Percentiles rank a stretch among this genome's conserved stretches.
These are phyloP conservation scores for Adoxophyes honmai DNA, from an alignment of 1,140 invertebrate species.

Conservation along the genomic window DNA sequence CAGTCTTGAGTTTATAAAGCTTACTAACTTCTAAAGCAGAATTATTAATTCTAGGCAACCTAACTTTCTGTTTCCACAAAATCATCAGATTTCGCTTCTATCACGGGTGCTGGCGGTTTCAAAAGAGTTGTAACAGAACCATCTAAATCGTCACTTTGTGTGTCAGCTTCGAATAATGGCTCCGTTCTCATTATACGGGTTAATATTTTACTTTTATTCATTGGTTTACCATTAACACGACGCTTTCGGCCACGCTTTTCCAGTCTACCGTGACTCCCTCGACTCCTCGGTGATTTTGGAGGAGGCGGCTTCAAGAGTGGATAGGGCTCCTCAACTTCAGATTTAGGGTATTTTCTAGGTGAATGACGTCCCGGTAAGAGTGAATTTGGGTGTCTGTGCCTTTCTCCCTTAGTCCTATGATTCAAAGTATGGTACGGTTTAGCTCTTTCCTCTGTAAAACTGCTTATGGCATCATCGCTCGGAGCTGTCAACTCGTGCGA, in stretches of 20 bases:
- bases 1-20: neutral
- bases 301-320: conserved; percentile 68
- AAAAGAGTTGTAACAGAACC: conserved; percentile 38
- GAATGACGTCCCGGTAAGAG: conserved; percentile 41
- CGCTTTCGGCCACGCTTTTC: conserved; percentile 49
- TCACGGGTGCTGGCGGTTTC: conserved; percentile 37
- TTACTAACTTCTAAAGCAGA: neutral
- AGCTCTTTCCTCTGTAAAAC: conserved; percentile 40
- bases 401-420: conserved; percentile 34
- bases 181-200: conserved; percentile 53
- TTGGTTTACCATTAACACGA: conserved; percentile 22
- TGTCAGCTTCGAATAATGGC: conserved; percentile 51
- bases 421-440: conserved; percentile 33
- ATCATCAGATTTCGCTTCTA: conserved; percentile 46
- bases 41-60: neutral
- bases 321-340: conserved; percentile 57
- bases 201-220: conserved; percentile 47
- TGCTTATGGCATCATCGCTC: conserved; percentile 37
- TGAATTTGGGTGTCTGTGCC: conserved; percentile 50
- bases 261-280: conserved; percentile 35
- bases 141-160: conserved; percentile 31
- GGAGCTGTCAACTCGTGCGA: conserved; percentile 37
- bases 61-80: conserved; percentile 27
- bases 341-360: conserved; percentile 59
- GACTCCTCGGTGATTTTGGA: conserved; percentile 34